Conservation (phyloP, 2,797 vertebrate species). For the Malacoctenus gilli region DNA sequence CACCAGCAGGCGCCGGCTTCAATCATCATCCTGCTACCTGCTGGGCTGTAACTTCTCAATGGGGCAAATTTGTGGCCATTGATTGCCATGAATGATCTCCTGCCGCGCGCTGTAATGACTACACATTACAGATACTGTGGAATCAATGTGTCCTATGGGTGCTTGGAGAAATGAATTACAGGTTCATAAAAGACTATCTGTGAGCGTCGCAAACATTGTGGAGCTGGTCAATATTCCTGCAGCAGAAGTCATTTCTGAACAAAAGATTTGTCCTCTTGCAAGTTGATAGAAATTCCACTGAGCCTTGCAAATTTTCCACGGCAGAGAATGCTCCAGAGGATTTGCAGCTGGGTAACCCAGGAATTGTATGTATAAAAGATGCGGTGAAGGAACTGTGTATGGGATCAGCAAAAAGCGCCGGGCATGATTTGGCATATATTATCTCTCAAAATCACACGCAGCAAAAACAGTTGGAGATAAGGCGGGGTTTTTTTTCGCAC, state of each 20-base stretch:
- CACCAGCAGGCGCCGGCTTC: conserved; percentile 52
- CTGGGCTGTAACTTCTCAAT: conserved; percentile 76
- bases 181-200: conserved; percentile 74
- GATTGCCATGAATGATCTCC: conserved; percentile 78
- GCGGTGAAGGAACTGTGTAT: conserved; percentile 54
- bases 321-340: conserved; percentile 54
- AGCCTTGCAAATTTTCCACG: conserved; percentile 65
- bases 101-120: conserved; percentile 74
- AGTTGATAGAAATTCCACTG: conserved; percentile 73
- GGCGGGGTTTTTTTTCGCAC: conserved; percentile 14
- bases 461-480: conserved; percentile 31
- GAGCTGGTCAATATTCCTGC: conserved; percentile 70
- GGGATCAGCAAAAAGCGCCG: conserved; percentile 68
- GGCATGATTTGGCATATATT: conserved; percentile 71
- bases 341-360: conserved; percentile 61
- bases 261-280: conserved; percentile 71
- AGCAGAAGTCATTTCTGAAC: conserved; percentile 69
- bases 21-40: conserved; percentile 67
- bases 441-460: conserved; percentile 50
- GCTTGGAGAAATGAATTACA: conserved; percentile 77
- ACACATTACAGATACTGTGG: conserved; percentile 74
- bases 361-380: conserved; percentile 68
- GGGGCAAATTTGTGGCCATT: conserved; percentile 76
- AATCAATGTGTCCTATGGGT: conserved; percentile 77
- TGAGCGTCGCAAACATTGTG: conserved; percentile 68